Evolutionary conservation across 1,140 invertebrate genomes (phyloP).

Genomic region (Hydropsyche tenuis): DNA sequence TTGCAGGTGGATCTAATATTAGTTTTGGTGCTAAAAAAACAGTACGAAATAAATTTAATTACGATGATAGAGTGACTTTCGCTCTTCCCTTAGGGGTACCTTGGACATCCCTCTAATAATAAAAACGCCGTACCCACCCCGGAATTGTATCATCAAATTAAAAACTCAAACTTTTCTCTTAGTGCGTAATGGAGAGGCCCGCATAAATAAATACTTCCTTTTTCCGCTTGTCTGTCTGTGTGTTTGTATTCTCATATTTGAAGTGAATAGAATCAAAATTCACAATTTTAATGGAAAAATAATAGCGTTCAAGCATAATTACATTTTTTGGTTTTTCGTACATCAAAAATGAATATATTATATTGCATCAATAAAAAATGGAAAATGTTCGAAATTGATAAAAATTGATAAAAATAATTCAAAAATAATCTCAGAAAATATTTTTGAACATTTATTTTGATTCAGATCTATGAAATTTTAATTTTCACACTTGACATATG

Average conservation of each 20-base stretch:
- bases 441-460: too few relatives aligned
- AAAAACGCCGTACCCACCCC: conserved; percentile 27
- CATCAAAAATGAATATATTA: too few relatives aligned
- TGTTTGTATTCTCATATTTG: neutral
- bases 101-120: conserved; percentile 26
- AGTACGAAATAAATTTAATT: conserved; percentile 35
- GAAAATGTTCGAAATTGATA: too few relatives aligned
- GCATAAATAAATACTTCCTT: conserved; percentile 62
- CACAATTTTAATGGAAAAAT: neutral
- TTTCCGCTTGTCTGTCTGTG: conserved; percentile 50
- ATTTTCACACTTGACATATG: too few relatives aligned
- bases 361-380: too few relatives aligned
- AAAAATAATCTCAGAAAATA: too few relatives aligned
- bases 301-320: too few relatives aligned
- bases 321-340: too few relatives aligned
- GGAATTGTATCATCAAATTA: conserved; percentile 63
- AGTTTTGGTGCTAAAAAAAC: neutral
- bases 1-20: conserved; percentile 13
- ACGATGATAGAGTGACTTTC: conserved; percentile 30
- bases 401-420: too few relatives aligned
- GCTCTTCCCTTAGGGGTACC: neutral
- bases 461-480: too few relatives aligned
- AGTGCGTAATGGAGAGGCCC: conserved; percentile 65
- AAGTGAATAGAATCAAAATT: too few relatives aligned
- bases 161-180: conserved; percentile 67